phyloP scores from a whole-genome alignment of 2,888 invertebrate genomes.

The Hyposoter dolosus region DNA sequence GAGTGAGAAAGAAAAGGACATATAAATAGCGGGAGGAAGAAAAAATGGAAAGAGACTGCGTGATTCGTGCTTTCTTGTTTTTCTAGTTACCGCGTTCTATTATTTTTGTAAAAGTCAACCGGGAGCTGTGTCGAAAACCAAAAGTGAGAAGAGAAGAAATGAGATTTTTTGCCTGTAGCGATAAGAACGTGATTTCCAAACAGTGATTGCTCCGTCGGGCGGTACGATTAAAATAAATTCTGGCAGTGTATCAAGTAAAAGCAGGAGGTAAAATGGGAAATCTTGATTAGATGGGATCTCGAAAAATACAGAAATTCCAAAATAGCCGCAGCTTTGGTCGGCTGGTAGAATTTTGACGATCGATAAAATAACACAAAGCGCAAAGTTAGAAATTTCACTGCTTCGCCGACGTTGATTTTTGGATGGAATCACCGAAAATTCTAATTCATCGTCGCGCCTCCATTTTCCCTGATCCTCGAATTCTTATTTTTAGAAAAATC shows the following conservation, averaged over 20 bases:
- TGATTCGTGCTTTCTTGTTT: neutral
- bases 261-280: neutral
- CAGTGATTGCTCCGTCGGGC: neutral
- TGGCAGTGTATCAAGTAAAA: slow-evolving; percentile 43
- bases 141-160: neutral
- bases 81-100: neutral
- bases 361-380: neutral
- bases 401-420: neutral
- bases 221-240: slow-evolving; percentile 61
- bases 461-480: too few species aligned
- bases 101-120: too few species aligned
- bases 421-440: neutral
- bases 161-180: slow-evolving; percentile 4
- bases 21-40: neutral
- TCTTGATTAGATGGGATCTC: neutral
- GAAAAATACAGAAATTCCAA: slow-evolving; percentile 36
- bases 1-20: neutral
- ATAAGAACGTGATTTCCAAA: neutral
- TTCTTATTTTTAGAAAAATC: neutral
- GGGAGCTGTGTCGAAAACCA: too few species aligned
- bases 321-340: slow-evolving; percentile 36
- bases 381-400: neutral
- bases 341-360: neutral
- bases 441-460: neutral
- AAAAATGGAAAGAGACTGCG: neutral